Conservation (phyloP, 64 coral and sea anemone genomes). For the Dendronephthya gigantea region DNA sequence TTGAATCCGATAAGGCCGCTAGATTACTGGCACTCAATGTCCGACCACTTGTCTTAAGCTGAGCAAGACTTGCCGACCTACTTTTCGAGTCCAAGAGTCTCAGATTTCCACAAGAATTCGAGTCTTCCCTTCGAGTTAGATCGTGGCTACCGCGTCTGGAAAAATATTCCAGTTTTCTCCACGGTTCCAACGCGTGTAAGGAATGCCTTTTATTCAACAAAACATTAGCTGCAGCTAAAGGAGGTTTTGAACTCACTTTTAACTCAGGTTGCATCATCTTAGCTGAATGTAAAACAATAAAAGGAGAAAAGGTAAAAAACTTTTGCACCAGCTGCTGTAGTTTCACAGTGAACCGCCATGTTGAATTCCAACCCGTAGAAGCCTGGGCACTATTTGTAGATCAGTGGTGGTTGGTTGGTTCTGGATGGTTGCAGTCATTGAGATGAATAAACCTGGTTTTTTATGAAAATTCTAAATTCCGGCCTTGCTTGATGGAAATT, state of each 20-base stretch:
- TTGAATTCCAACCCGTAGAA: too few relatives aligned
- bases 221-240: background rate
- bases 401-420: too few relatives aligned
- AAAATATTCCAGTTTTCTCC: conserved; percentile 51
- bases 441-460: too few relatives aligned
- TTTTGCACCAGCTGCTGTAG: background rate
- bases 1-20: conserved; percentile 89
- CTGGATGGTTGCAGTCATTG: too few relatives aligned
- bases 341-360: too few relatives aligned
- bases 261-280: background rate
- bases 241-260: background rate
- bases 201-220: conserved; percentile 59
- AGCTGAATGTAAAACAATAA: background rate
- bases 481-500: too few relatives aligned
- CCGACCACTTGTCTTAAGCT: conserved; percentile 56
- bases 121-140: conserved; percentile 49
- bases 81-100: conserved; percentile 41
- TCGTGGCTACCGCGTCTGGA: conserved; percentile 58
- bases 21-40: conserved; percentile 95
- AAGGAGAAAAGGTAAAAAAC: background rate
- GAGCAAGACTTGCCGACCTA: conserved; percentile 65
- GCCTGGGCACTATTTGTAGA: too few relatives aligned
- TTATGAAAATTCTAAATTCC: too few relatives aligned
- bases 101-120: conserved; percentile 34
- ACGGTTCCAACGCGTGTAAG: conserved; percentile 58